Evolutionary conservation across 2,113 vertebrate genomes (phyloP), one percentile per base, ranked within the genome.

Genomic region (Scartelaos histophorus): DNA sequence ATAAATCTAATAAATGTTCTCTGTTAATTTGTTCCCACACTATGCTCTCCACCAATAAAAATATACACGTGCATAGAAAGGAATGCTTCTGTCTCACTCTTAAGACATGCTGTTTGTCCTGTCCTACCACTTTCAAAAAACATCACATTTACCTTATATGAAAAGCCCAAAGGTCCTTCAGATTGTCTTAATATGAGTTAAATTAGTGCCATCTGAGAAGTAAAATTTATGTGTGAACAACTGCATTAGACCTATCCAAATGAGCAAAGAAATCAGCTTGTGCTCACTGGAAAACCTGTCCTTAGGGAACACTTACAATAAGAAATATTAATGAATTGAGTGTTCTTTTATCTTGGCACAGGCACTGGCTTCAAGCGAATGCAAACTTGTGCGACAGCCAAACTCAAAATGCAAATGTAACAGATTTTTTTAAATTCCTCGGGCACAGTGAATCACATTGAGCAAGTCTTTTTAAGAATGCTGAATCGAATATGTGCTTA

Each of bases 61-160:
- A 10, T 29, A 22, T 73, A 74, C 49, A 80, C 25, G 22, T 66
- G 43, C 19, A 78, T 34, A 73, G 79, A 66, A 9, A 75, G 29
- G 58, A 74, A 92, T 92, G 89, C 82, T 66, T 74, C 29, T 51
- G 66, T 77, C 57, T 91, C 85, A 90, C 80, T 75, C 54, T 79
- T 86, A 5, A 91, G 83, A 79, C 69, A 93, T 90, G 89, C 46
- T 16, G 88, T 70, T 21, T 0, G 84, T 82, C 92, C 88, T 80
- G 92, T 92, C 73, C 68, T 66, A 65, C 91, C 74, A 82, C 91
- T 84, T 89, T 73, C 53, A 58, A 77, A 77, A 70, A 69, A 70
- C 57, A 24, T 73, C 61, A 21, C 4, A 9, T 16, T 82, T 76
- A 61, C 69, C 51, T 45, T 47, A 80, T 12, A 72, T 65, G 22